These are phyloP conservation scores for Lingula anatina DNA, from an alignment of 2,888 invertebrate species.

Conservation along the genomic window DNA sequence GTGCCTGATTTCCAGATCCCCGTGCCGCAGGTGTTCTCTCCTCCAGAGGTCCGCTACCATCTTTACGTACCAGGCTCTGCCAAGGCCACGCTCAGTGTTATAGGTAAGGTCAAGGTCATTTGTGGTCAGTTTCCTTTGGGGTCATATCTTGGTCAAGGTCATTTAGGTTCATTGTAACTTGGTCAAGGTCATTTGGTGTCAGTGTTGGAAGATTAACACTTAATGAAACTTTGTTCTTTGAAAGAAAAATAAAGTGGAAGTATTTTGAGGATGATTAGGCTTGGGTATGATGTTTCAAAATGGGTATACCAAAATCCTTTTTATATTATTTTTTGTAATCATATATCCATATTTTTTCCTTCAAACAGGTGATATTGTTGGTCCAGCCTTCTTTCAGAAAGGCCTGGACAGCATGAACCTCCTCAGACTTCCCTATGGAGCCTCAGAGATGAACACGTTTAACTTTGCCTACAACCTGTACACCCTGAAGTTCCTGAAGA, in stretches of 20 bases:
- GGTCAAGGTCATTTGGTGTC: not conserved
- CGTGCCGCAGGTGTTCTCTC: constrained; percentile 84
- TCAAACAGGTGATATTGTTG: constrained; percentile 56
- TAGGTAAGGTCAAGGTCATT: constrained; percentile 54
- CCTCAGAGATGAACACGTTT: constrained; percentile 91
- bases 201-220: too few relatives aligned
- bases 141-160: not conserved
- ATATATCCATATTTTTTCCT: not conserved
- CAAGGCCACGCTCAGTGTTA: constrained; percentile 58
- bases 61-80: constrained; percentile 94
- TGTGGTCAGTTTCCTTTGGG: too few relatives aligned
- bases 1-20: constrained; percentile 95
- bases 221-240: too few relatives aligned
- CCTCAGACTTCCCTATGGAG: constrained; percentile 54
- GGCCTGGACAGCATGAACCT: constrained; percentile 50
- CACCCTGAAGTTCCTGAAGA: constrained; percentile 77
- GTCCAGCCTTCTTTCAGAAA: constrained; percentile 54
- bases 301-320: too few relatives aligned
- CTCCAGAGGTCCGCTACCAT: constrained; percentile 83
- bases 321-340: too few relatives aligned
- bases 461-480: constrained; percentile 93
- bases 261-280: too few relatives aligned
- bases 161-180: not conserved
- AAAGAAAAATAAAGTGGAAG: too few relatives aligned
- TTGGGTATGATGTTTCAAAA: too few relatives aligned